Percentiles rank a stretch among this genome's conserved stretches.
phyloP scores from a whole-genome alignment of 2,888 invertebrate genomes.

The Noctuana brunneofusca region DNA sequence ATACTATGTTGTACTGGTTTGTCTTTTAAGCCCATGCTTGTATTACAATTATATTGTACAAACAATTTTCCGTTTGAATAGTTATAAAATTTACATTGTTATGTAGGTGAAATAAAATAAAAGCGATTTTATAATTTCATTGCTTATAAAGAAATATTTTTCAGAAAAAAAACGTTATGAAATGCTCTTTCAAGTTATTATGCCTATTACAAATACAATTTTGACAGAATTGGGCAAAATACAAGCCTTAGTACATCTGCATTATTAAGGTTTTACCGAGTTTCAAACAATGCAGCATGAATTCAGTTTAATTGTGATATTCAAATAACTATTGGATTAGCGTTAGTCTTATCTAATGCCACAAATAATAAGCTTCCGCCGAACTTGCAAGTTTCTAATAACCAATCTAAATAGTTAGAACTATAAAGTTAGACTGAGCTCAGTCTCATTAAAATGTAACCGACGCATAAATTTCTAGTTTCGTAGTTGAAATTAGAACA shows the following conservation, averaged over 20 bases:
- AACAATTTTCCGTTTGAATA: background rate
- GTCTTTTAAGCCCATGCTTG: too few relatives aligned
- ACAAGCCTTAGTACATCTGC: background rate
- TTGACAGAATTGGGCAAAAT: too few relatives aligned
- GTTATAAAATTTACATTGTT: background rate
- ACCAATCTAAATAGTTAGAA: slow-evolving; percentile 36
- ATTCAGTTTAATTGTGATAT: background rate
- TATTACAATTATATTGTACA: background rate
- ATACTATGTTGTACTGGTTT: too few relatives aligned
- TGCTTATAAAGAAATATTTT: too few relatives aligned
- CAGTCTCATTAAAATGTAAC: slow-evolving; percentile 40
- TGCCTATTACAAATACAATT: too few relatives aligned
- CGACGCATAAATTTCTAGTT: slow-evolving; percentile 43
- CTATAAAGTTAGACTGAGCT: slow-evolving; percentile 41
- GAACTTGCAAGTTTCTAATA: slow-evolving; percentile 10
- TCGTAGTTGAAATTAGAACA: slow-evolving; percentile 39
- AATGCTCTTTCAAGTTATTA: too few relatives aligned
- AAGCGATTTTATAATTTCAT: too few relatives aligned
- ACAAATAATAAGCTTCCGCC: background rate
- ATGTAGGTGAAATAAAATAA: too few relatives aligned
- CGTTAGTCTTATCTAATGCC: background rate
- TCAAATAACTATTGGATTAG: background rate
- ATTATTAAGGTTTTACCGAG: background rate
- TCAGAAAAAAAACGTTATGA: too few relatives aligned
- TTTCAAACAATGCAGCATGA: background rate